Conservation (phyloP, 1,140 invertebrate genomes). For the Orussus abietinus region DNA sequence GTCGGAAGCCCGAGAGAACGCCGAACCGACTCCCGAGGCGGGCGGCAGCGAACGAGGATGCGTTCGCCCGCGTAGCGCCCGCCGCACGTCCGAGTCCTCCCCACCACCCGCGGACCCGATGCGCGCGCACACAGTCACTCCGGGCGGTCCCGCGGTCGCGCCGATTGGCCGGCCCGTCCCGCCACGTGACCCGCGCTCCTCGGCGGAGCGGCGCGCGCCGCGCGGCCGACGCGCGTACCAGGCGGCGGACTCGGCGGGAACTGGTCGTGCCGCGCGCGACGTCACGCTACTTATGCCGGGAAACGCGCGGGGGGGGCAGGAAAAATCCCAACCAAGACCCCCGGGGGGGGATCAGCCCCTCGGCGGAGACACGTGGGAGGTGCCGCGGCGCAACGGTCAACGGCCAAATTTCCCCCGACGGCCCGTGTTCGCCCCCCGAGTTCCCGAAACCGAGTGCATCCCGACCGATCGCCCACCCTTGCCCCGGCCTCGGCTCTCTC, state of each 20-base stretch:
- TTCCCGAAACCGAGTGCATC: conserved; percentile 4
- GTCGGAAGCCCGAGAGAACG: conserved; percentile 10
- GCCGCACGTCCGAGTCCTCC: conserved; percentile 38
- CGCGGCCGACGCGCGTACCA: conserved; percentile 14
- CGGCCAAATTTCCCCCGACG: conserved; percentile 11
- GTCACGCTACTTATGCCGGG: conserved; percentile 39
- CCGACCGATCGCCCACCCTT: neutral
- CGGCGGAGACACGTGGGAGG: conserved; percentile 15
- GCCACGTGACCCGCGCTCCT: no score
- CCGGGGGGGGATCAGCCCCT: no score
- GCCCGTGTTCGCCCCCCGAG: neutral
- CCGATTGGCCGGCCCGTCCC: no score
- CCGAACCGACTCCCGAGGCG: conserved; percentile 35
- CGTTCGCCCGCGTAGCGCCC: conserved; percentile 33
- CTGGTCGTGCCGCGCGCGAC: conserved; percentile 32
- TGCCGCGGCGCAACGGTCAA: conserved; percentile 13
- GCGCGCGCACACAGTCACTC: no score
- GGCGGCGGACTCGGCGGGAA: conserved; percentile 13
- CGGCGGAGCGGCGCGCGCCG: conserved; percentile 26
- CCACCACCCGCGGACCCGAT: conserved; percentile 23
- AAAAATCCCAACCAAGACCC: conserved; percentile 6
- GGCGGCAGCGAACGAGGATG: conserved; percentile 45
- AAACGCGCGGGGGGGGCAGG: conserved; percentile 10
- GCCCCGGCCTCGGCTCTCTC: neutral
- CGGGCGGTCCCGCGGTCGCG: no score